Base-by-base conservation (phyloP, 2,888 invertebrate species). In the Heliconius cydno region DNA sequence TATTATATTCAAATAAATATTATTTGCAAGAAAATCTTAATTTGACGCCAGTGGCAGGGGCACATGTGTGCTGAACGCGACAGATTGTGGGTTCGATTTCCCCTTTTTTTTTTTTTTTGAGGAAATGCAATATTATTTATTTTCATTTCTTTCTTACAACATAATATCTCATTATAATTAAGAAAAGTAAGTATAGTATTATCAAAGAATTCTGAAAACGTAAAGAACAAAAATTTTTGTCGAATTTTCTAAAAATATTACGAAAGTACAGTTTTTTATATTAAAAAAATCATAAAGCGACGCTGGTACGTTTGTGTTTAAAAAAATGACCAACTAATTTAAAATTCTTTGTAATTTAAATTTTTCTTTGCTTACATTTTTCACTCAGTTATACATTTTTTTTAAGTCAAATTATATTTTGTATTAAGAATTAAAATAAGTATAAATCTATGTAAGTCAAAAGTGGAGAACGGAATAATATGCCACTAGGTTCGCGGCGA, bases 341-440 rank as follows among this genome's bases (percentile, higher is more conserved):
- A n/a, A 52, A 57, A 72, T 57, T 72, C 30, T 52, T 72, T 72
- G 57, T 30, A 57, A 72, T 72, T 72, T 34, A 30, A 72, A 72
- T 30, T 57, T 72, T 57, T n/a, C 30, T 72, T 12, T 57, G 5
- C 22, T 57, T 12, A 12, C 30, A 30, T 52, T 72, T 30, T 52
- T 30, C 0, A 13, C 13, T 46, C 13, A 0, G 30, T 72, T 52
- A 5, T 5, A 28, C 6, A 72, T 57, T 28, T 30, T 7, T 60
- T 60, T 57, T 60, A 0, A 22, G 2, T 60, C 9, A 60, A 22
- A 60, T n/a, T 60, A 9, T 60, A 60, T n/a, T 10, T 60, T n/a
- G 34, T 34, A 34, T 34, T 34, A 34, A 34, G 7, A 34, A 34
- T 34, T 7, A 34, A 34, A 34, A 63, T 3, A 25, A 25, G 12